Base-by-base conservation (phyloP, 2,797 vertebrate genomes). In the Platyrinchus mystaceus region DNA sequence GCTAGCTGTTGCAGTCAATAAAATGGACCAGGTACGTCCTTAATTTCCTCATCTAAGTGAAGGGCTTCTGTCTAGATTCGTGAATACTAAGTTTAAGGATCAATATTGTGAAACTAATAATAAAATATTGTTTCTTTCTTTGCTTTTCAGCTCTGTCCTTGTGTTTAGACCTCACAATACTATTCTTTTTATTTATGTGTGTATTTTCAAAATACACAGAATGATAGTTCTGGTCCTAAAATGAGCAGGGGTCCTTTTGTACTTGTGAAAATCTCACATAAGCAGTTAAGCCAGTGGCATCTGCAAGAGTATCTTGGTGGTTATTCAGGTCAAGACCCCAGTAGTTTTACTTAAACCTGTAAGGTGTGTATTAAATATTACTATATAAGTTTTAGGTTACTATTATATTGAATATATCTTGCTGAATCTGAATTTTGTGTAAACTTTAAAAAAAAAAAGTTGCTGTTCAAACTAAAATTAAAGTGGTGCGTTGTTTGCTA, bases 1-100 rank as follows among this genome's bases (percentile, higher is more conserved):
- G 95, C 98, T 99, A 76, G 99, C 99, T 43, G 99, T 99, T 86
- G 99, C 99, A 18, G 98, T 99, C 97, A 99, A 99, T 98, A 99
- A 99, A 97, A 99, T 99, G 99, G 99, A 99, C 97, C 99, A 99
- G 99, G 99, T 99, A 98, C 21, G 15, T 4, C 2, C 28, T 70
- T 60, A 23, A 21, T 70, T 71, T 58, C 41, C 89, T 84, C 14
- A n/a, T 67, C 71, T 74, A 50, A 26, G 23, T 73, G 62, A 64
- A 55, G 21, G 50, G 26, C 24, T 68, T 92, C 56, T 14, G 6
- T 53, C 24, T 67, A 27, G 14, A 28, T 53, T 78, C 47, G 27
- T 78, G 34, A 21, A 30, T 56, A 12, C 13, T 76, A 67, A 39
- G 14, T 60, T 67, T 74, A 56, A 60, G 23, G 39, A 50, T 89